Evolutionary conservation across 2,888 invertebrate species (phyloP).

Genomic region (Bibio marci): DNA sequence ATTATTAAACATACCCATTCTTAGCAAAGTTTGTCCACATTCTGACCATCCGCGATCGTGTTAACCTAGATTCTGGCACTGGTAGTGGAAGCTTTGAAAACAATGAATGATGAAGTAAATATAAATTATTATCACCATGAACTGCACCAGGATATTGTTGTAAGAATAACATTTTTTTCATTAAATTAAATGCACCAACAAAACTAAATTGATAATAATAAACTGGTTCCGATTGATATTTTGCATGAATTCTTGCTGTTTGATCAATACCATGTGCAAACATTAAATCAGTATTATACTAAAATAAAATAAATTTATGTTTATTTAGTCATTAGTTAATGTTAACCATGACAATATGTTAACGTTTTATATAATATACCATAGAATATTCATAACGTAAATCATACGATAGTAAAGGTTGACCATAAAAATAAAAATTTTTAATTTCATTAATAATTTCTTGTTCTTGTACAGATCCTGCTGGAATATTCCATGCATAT

Average conservation of each 20-base stretch:
- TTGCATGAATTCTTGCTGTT: conserved; percentile 6
- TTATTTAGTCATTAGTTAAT: not conserved
- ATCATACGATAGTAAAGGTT: not conserved
- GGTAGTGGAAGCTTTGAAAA: conserved; percentile 15
- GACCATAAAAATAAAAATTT: conserved; percentile 8
- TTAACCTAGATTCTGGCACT: conserved; percentile 26
- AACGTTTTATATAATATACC: not conserved
- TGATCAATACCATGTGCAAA: conserved; percentile 7
- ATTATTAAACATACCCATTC: conserved; percentile 25
- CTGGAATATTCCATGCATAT: conserved; percentile 4
- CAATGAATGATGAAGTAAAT: conserved; percentile 24
- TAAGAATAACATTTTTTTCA: conserved; percentile 4
- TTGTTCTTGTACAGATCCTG: conserved; percentile 1
- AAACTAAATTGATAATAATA: conserved; percentile 8
- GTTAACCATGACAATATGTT: not conserved
- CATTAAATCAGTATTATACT: conserved; percentile 7
- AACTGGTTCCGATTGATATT: conserved; percentile 4
- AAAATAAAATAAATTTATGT: not conserved
- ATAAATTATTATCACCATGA: conserved; percentile 29
- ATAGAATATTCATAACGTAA: conserved; percentile 4
- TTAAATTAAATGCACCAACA: conserved; percentile 8
- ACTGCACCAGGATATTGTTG: conserved; percentile 17
- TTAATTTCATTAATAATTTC: conserved; percentile 5
- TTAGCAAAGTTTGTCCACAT: conserved; percentile 37
- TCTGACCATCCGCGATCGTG: conserved; percentile 27